Percentiles rank a stretch among this genome's conserved stretches.
Evolutionary conservation across 2,797 vertebrate genomes (phyloP).

Genomic region (Phalanger gymnotis): DNA sequence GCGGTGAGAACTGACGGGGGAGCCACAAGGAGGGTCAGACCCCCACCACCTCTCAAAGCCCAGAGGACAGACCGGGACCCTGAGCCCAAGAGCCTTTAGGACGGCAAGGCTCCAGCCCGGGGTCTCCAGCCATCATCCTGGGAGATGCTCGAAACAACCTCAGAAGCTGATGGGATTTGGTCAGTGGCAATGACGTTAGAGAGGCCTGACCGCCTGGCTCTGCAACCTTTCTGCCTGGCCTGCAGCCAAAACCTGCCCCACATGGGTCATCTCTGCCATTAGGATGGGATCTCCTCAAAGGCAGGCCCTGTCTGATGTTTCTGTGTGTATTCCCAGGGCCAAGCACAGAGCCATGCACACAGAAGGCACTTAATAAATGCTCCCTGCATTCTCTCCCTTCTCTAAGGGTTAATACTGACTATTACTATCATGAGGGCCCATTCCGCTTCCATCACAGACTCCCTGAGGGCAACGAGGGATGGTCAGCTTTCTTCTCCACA

Average conservation of each 20-base stretch:
- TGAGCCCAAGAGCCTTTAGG: no score
- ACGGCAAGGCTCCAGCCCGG: no score
- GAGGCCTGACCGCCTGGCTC: background rate
- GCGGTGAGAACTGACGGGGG: no score
- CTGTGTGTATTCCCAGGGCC: no score
- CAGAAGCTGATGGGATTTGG: background rate
- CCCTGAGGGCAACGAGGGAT: rapidly evolving
- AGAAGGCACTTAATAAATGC: background rate
- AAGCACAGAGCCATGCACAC: background rate
- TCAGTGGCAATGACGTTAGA: background rate
- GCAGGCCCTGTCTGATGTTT: no score
- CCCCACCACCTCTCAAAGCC: background rate
- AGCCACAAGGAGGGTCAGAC: no score
- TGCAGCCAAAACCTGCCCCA: background rate
- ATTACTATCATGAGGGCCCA: background rate
- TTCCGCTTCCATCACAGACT: background rate
- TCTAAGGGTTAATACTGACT: background rate
- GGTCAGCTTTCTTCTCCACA: background rate
- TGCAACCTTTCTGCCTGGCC: no score
- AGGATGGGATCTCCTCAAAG: no score
- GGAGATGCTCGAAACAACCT: no score
- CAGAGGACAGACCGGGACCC: no score
- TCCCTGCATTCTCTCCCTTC: background rate
- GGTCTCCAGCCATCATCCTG: no score
- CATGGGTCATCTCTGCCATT: no score